Conservation (phyloP, 2,888 invertebrate species). For the Endomychus coccineus region DNA sequence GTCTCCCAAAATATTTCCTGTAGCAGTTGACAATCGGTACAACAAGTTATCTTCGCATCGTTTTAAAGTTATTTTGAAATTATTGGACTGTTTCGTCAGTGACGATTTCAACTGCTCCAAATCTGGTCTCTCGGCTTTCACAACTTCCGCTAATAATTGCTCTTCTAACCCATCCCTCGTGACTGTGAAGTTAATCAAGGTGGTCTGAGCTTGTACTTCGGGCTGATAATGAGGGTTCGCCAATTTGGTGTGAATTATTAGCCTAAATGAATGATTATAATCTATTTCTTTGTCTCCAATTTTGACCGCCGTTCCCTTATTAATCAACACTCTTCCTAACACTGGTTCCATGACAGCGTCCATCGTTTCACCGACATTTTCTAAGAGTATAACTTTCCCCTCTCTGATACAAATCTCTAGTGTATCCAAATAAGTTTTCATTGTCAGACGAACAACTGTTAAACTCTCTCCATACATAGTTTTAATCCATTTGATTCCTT, state of each 20-base stretch:
- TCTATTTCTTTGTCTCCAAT: constrained; percentile 92
- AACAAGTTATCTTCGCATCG: constrained; percentile 81
- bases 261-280: constrained; percentile 70
- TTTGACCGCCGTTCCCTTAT: constrained; percentile 73
- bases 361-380: constrained; percentile 82
- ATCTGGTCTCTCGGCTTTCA: constrained; percentile 88
- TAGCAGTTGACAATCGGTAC: constrained; percentile 78
- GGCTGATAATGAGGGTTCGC: constrained; percentile 96
- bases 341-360: constrained; percentile 89
- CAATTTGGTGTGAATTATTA: constrained; percentile 86
- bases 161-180: constrained; percentile 88
- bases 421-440: constrained; percentile 73
- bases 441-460: constrained; percentile 68
- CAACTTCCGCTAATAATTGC: constrained; percentile 86
- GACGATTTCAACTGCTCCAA: constrained; percentile 74
- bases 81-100: constrained; percentile 86
- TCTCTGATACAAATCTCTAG: constrained; percentile 61
- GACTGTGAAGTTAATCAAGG: constrained; percentile 91
- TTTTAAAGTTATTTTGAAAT: constrained; percentile 88
- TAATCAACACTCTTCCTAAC: constrained; percentile 78
- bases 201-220: constrained; percentile 94
- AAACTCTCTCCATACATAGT: constrained; percentile 67
- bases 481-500: constrained; percentile 91
- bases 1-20: constrained; percentile 86
- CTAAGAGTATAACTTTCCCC: constrained; percentile 73